A percentile compares a stretch with the other conserved stretches of the same genome.
Evolutionary conservation across 1,140 invertebrate species (phyloP).

Genomic region (Temnothorax nylanderi): DNA sequence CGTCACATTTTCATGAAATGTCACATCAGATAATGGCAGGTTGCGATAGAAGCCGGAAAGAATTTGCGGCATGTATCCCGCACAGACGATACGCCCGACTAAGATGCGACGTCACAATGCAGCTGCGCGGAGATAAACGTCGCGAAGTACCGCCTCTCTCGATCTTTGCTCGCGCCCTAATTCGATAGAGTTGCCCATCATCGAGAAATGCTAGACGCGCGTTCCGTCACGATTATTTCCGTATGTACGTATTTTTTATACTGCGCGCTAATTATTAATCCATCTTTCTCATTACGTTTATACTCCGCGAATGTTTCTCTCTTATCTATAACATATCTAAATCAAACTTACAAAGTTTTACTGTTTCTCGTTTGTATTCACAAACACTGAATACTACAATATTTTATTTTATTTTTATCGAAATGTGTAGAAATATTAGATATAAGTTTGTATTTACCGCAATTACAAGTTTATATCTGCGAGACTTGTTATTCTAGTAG

Average conservation of each 20-base stretch:
- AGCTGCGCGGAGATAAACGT: slow-evolving; percentile 46
- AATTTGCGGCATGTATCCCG: slow-evolving; percentile 12
- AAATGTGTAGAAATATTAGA: not conserved
- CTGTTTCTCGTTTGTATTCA: not conserved
- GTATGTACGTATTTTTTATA: not conserved
- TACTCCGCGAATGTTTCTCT: not conserved
- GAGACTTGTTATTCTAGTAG: not conserved
- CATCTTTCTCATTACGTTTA: not conserved
- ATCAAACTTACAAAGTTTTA: not conserved
- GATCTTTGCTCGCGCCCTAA: slow-evolving; percentile 52
- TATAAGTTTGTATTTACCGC: not conserved
- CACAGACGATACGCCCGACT: slow-evolving; percentile 32
- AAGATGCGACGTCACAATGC: slow-evolving; percentile 46
- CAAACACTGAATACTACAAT: not conserved
- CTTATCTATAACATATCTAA: not conserved
- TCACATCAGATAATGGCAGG: slow-evolving; percentile 79
- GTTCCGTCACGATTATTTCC: not conserved
- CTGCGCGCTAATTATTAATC: not conserved
- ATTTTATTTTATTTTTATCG: not conserved
- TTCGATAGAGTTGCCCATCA: slow-evolving; percentile 45
- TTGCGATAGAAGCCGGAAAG: slow-evolving; percentile 73
- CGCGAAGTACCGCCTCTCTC: slow-evolving; percentile 41
- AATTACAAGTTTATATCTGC: not conserved
- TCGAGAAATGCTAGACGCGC: not conserved
- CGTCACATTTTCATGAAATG: slow-evolving; percentile 82